Percentiles rank a stretch among this genome's conserved stretches.
Conservation (phyloP, 2,113 vertebrate genomes). For the Takifugu bimaculatus region DNA sequence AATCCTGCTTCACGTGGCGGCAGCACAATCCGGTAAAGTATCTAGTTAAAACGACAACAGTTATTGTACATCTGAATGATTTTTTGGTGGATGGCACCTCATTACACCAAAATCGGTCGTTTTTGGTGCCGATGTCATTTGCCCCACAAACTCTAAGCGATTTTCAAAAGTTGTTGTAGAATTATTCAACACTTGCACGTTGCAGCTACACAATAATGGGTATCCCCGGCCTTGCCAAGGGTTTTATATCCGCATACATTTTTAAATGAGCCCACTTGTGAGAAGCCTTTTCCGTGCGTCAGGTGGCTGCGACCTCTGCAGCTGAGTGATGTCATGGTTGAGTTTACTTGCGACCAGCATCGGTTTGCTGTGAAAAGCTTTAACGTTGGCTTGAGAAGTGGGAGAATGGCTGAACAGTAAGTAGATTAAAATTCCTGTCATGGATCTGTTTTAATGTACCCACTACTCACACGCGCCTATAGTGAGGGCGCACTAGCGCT, state of each 20-base stretch:
- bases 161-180: no score
- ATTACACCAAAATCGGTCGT: no score
- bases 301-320: conserved; percentile 23
- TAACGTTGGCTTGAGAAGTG: conserved; percentile 67
- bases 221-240: no score
- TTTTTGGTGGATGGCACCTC: no score
- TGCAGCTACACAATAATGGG: no score
- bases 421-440: conserved; percentile 74
- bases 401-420: conserved; percentile 57
- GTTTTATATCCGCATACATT: no score
- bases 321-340: conserved; percentile 66
- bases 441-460: conserved; percentile 61
- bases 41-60: conserved; percentile 1
- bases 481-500: conserved; percentile 33
- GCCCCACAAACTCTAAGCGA: no score
- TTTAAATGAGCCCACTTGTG: no score
- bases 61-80: no score
- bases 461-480: conserved; percentile 33
- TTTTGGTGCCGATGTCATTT: no score
- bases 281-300: conserved; percentile 9
- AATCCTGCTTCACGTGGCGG: conserved; percentile 49
- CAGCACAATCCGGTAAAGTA: conserved; percentile 70
- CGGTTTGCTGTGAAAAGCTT: conserved; percentile 69
- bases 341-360: conserved; percentile 69
- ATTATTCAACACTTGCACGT: no score